Evolutionary conservation across 2,888 invertebrate genomes (phyloP).

Genomic region (Boloria selene): DNA sequence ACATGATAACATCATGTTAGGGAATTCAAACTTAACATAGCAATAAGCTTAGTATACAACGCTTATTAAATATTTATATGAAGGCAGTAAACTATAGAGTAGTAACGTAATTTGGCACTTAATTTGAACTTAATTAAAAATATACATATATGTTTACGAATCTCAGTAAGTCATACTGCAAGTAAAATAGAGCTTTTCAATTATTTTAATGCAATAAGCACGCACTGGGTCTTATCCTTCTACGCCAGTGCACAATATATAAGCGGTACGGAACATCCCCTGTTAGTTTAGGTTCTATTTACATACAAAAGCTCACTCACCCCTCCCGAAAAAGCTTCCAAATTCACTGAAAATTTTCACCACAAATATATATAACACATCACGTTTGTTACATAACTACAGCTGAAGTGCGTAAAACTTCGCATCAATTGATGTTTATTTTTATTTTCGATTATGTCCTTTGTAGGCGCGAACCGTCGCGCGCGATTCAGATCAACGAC

Average conservation of each 20-base stretch:
- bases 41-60: no score
- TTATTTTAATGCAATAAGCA: slow-evolving; percentile 15
- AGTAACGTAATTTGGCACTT: no score
- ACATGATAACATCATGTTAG: no score
- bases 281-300: slow-evolving; percentile 33
- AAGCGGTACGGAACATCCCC: slow-evolving; percentile 25
- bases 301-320: slow-evolving; percentile 44
- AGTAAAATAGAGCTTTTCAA: background rate
- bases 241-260: slow-evolving; percentile 17
- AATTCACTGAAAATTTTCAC: slow-evolving; percentile 43
- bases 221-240: slow-evolving; percentile 3
- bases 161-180: background rate
- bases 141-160: no score
- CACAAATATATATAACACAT: slow-evolving; percentile 40
- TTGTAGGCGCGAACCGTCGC: slow-evolving; percentile 50
- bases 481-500: slow-evolving; percentile 61
- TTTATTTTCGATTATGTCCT: slow-evolving; percentile 48
- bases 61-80: no score
- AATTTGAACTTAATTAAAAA: no score
- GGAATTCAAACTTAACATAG: no score
- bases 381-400: slow-evolving; percentile 39
- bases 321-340: slow-evolving; percentile 39
- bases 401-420: slow-evolving; percentile 42
- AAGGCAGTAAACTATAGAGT: no score
- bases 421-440: slow-evolving; percentile 42